These are phyloP conservation scores for Coracopsis vasa DNA, from an alignment of 2,113 vertebrate genomes.

Conservation along the genomic window DNA sequence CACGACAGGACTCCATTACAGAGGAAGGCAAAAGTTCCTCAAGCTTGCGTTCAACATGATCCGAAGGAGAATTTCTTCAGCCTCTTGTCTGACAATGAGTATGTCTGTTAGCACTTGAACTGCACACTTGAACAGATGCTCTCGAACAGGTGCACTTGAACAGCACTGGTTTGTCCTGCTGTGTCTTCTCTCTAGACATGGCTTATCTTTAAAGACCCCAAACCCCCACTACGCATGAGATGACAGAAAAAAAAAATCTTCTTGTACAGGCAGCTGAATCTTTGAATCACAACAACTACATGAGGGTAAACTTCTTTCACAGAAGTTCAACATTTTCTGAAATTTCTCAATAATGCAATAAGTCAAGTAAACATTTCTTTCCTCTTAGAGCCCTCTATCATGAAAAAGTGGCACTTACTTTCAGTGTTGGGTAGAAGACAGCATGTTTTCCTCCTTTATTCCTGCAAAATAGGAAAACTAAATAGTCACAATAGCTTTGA, in stretches of 20 bases:
- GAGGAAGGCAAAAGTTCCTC: background rate
- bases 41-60: background rate
- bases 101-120: background rate
- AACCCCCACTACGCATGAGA: background rate
- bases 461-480: constrained; percentile 67
- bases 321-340: background rate
- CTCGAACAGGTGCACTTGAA: background rate
- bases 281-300: background rate
- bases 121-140: background rate
- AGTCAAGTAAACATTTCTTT: background rate
- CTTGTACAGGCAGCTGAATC: background rate
- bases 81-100: background rate
- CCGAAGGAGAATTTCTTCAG: background rate
- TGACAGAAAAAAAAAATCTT: background rate
- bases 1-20: background rate
- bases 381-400: background rate
- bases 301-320: background rate
- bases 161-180: background rate
- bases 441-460: constrained; percentile 85
- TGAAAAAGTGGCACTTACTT: constrained; percentile 74
- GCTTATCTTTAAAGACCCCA: background rate
- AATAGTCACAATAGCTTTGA: background rate
- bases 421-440: constrained; percentile 91
- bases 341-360: background rate
- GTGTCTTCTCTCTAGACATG: background rate